Percentiles rank a stretch among this genome's conserved stretches.
Evolutionary conservation across 1,140 invertebrate genomes (phyloP).

Genomic region (Charaxes varanes): DNA sequence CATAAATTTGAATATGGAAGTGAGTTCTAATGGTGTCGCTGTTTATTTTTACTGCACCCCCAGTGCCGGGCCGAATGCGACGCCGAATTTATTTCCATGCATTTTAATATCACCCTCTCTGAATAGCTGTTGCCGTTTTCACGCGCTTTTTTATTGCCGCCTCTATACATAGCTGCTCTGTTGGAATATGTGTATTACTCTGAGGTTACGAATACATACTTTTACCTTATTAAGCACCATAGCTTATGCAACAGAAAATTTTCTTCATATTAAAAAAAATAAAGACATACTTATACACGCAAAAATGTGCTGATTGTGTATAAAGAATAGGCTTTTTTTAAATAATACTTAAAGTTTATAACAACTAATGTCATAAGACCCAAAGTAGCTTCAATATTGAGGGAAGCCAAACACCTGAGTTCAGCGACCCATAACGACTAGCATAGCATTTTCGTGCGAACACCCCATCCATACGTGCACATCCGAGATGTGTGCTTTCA

Average conservation of each 20-base stretch:
- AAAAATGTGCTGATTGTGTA: too few relatives aligned
- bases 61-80: conserved; percentile 67
- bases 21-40: conserved; percentile 73
- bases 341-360: too few relatives aligned
- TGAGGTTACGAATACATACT: conserved; percentile 56
- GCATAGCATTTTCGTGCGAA: conserved; percentile 27
- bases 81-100: conserved; percentile 73
- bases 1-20: conserved; percentile 74
- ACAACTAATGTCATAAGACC: too few relatives aligned
- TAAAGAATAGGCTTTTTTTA: too few relatives aligned
- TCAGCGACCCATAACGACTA: conserved; percentile 17
- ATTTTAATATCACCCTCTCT: conserved; percentile 74
- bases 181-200: conserved; percentile 37
- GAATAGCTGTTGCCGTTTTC: conserved; percentile 71
- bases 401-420: conserved; percentile 24
- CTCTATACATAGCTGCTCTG: conserved; percentile 33
- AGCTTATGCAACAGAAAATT: too few relatives aligned
- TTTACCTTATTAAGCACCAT: too few relatives aligned
- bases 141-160: conserved; percentile 65
- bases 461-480: conserved; percentile 31
- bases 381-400: conserved; percentile 26
- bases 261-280: too few relatives aligned
- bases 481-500: conserved; percentile 51
- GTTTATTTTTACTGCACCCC: conserved; percentile 74
- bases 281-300: too few relatives aligned